These are phyloP conservation scores for Hafferia zeledoni DNA, from an alignment of 2,797 vertebrate genomes.

Conservation along the genomic window DNA sequence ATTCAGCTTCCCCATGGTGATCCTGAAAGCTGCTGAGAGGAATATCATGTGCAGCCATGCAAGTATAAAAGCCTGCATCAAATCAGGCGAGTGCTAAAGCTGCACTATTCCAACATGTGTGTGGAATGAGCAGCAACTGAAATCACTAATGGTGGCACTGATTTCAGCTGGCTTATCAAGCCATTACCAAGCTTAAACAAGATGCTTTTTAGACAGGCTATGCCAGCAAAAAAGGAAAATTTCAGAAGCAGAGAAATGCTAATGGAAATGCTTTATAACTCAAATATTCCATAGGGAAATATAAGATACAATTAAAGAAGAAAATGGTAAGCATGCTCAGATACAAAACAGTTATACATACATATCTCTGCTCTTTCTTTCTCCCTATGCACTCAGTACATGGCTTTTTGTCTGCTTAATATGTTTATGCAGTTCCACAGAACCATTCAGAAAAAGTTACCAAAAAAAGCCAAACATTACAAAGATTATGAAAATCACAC, in stretches of 20 bases:
- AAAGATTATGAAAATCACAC: background rate
- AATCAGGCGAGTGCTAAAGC: background rate
- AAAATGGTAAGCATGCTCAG: background rate
- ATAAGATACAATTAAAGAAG: background rate
- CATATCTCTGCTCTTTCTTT: background rate
- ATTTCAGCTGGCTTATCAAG: background rate
- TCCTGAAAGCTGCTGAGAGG: slow-evolving; percentile 9
- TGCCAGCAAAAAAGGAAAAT: background rate
- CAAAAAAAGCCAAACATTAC: background rate
- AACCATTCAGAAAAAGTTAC: background rate
- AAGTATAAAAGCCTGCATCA: background rate
- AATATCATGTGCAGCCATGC: background rate
- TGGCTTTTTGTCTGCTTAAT: background rate
- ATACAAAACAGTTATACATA: background rate
- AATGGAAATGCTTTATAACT: background rate
- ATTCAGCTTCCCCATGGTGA: background rate
- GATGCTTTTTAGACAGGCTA: background rate
- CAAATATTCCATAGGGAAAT: background rate
- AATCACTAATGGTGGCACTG: background rate
- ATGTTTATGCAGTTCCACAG: background rate
- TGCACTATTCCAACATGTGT: background rate
- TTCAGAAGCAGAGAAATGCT: background rate
- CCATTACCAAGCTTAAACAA: background rate
- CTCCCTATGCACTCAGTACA: background rate
- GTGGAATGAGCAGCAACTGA: background rate